Base-by-base conservation (phyloP, 2,797 vertebrate species). In the Phrynocephalus guinanensis region DNA sequence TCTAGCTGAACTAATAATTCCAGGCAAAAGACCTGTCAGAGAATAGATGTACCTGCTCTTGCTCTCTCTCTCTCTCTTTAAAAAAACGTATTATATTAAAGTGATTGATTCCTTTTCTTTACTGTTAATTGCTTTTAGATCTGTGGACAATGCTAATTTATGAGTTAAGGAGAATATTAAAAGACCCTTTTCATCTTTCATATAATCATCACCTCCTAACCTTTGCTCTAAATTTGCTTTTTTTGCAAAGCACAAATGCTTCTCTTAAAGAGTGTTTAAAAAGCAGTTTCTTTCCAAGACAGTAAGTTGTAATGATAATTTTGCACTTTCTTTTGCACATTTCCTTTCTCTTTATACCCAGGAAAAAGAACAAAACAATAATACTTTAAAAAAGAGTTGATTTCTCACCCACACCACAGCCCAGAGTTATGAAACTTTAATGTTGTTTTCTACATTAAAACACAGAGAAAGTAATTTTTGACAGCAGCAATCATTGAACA, bases 91-190 rank as follows among this genome's bases (percentile, higher is more conserved):
- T 94, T 89, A 93, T 93, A 66, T 95, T 95, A 94, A 96, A 93
- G 91, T 87, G 90, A 86, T 33, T 82, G 88, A 91, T 94, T 94
- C 86, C 91, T 88, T 92, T 93, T 86, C 91, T 93, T 92, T 92
- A 83, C 87, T 87, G 90, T 85, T 95, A 96, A 96, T 95, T 95
- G 95, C 90, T 91, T 93, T 92, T 87, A 91, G 90, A 94, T 91
- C 83, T 85, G 80, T 87, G 90, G 92, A 87, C 88, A 90, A 92
- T 91, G 70, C 87, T 88, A 6, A 93, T 94, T 44, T 94, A 90
- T 82, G 87, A 50, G 66, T 70, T 84, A 91, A 93, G 88, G 90
- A 75, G 87, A 91, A 91, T 90, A 87, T 78, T 73, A 88, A 93
- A 85, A 95, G 93, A 93, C 82, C 85, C 88, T 90, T 87, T 83